Conservation (phyloP, 2,888 invertebrate species). For the Pherbina coryleti region DNA sequence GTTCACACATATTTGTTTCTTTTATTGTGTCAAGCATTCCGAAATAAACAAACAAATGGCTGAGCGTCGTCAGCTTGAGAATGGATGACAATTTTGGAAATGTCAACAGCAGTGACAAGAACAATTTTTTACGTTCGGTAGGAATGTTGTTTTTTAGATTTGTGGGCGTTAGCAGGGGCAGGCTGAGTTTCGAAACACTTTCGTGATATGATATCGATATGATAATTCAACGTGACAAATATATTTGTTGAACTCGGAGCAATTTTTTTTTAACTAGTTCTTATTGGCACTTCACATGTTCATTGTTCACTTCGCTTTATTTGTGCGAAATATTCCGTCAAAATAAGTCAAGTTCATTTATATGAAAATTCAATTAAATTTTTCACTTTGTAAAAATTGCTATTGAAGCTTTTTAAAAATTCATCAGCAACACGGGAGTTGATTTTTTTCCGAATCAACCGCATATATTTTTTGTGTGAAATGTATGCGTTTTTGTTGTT, state of each 20-base stretch:
- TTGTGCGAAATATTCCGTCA: too few relatives aligned
- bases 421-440: constrained; percentile 1
- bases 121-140: too few relatives aligned
- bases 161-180: too few relatives aligned
- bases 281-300: too few relatives aligned
- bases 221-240: too few relatives aligned
- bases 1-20: neutral
- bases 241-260: too few relatives aligned
- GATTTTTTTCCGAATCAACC: neutral
- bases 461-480: neutral
- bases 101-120: neutral
- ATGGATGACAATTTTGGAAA: neutral
- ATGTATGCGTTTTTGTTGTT: neutral
- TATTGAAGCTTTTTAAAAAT: neutral
- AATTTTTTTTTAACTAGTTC: too few relatives aligned
- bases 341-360: too few relatives aligned
- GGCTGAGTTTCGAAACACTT: too few relatives aligned
- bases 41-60: neutral
- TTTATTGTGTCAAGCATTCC: neutral
- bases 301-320: too few relatives aligned
- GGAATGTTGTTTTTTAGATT: too few relatives aligned
- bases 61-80: neutral
- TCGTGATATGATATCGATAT: too few relatives aligned
- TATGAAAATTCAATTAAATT: constrained; percentile 5
- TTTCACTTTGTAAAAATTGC: neutral